Base-by-base conservation (phyloP, 2,797 vertebrate genomes). In the Silurus lanzhouensis region DNA sequence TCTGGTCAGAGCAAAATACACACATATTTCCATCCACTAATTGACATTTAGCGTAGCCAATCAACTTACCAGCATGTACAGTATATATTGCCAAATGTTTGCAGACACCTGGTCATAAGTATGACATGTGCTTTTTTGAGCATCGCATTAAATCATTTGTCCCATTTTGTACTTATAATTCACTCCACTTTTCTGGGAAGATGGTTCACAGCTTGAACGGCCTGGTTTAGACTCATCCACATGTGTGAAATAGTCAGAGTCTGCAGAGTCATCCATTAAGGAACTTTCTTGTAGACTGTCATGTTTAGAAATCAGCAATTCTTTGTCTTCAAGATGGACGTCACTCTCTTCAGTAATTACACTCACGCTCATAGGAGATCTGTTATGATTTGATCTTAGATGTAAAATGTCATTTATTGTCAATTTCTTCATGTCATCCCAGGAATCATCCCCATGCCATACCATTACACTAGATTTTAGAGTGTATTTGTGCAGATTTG, bases 341-440 rank as follows among this genome's bases (percentile, higher is more conserved):
- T 90, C 64, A 52, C 48, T 82, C 66, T 90, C 88, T 22, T 88
- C 87, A 20, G 77, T 14, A 84, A n/a, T 17, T 1, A 72, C 25
- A 57, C 44, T 84, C 55, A 85, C 87, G 14, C 27, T 83, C 15
- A 74, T 7, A 14, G 55, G 72, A 82, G 91, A 85, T 0, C 57
- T 81, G 74, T 85, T 88, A 84, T 84, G 80, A 2, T 81, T 60
- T 88, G 85, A 85, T 89, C 91, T 92, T 2, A 96, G 91, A 83
- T 94, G 93, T 83, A 96, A 91, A 86, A 96, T 95, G 81, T 96
- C 94, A 81, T 94, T 95, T 84, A 96, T 96, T 0, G 95, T 96
- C 75, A 95, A 71, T 89, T 95, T 96, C 91, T 96, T 95, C 94
- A 96, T 95, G 89, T 96, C 93, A 55, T 96, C 91, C 95, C 95